phyloP scores from a whole-genome alignment of 2,888 invertebrate genomes.

The Drosophila helvetica region DNA sequence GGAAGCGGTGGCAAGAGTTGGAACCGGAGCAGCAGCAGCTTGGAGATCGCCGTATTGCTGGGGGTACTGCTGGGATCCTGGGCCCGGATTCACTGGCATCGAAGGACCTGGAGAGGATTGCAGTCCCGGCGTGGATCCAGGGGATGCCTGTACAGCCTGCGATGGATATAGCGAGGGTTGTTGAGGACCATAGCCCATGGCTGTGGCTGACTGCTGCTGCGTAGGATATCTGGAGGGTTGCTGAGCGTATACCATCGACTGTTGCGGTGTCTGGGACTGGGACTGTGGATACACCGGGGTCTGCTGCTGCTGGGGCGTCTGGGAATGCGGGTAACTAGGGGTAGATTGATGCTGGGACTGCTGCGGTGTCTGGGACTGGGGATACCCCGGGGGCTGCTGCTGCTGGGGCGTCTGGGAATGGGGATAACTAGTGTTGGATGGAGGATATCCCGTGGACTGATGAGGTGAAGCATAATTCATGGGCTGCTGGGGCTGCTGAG shows the following conservation, averaged over 20 bases:
- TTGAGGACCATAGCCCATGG: slow-evolving; percentile 24
- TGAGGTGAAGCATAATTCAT: slow-evolving; percentile 25
- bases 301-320: slow-evolving; percentile 20
- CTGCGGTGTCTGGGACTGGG: slow-evolving; percentile 12
- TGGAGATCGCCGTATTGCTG: slow-evolving; percentile 28
- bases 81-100: slow-evolving; percentile 9
- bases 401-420: slow-evolving; percentile 33
- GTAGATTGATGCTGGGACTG: slow-evolving; percentile 9
- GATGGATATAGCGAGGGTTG: slow-evolving; percentile 52
- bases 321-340: slow-evolving; percentile 31
- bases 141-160: slow-evolving; percentile 19
- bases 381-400: slow-evolving; percentile 5
- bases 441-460: slow-evolving; percentile 16
- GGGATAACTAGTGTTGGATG: slow-evolving; percentile 18
- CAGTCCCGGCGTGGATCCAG: background rate
- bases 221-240: slow-evolving; percentile 17
- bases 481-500: slow-evolving; percentile 10
- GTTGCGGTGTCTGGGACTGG: slow-evolving; percentile 31
- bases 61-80: slow-evolving; percentile 15
- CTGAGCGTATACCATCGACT: slow-evolving; percentile 8
- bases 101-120: background rate
- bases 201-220: slow-evolving; percentile 2
- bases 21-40: slow-evolving; percentile 1
- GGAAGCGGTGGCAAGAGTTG: slow-evolving; percentile 20
- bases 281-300: slow-evolving; percentile 3